These are phyloP conservation scores for Druceiella hillmani DNA, from an alignment of 2,888 invertebrate species.

Conservation along the genomic window DNA sequence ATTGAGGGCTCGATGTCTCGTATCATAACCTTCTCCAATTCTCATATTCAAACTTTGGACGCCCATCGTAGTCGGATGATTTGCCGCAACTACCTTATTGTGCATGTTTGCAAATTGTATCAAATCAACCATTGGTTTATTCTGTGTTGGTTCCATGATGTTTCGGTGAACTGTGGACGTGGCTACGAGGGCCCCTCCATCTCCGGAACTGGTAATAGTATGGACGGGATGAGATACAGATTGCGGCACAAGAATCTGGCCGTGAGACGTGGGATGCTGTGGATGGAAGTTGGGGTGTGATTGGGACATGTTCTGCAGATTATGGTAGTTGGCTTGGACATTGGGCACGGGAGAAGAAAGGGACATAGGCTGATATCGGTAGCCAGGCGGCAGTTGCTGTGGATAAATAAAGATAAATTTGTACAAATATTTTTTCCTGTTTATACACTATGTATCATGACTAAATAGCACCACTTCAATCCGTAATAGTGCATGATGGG, in stretches of 20 bases:
- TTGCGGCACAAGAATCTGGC: constrained; percentile 7
- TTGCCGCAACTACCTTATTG: constrained; percentile 29
- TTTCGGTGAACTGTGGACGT: constrained; percentile 31
- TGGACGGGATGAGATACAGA: constrained; percentile 28
- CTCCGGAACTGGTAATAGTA: constrained; percentile 27
- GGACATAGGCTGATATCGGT: constrained; percentile 44
- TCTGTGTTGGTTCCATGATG: constrained; percentile 35
- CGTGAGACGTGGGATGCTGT: constrained; percentile 13
- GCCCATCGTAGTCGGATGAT: constrained; percentile 30
- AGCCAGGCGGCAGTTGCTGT: constrained; percentile 32
- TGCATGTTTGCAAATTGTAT: constrained; percentile 37
- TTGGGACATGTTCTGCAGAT: constrained; percentile 40
- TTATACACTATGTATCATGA: too few relatives aligned
- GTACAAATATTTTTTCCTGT: too few relatives aligned
- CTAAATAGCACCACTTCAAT: too few relatives aligned
- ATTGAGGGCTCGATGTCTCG: constrained; percentile 29
- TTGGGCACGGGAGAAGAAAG: constrained; percentile 37
- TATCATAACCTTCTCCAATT: constrained; percentile 35
- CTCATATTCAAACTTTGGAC: constrained; percentile 33
- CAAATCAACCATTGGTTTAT: constrained; percentile 37
- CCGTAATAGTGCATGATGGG: too few relatives aligned
- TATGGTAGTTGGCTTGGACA: constrained; percentile 36
- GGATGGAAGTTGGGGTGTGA: constrained; percentile 35
- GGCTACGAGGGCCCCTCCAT: constrained; percentile 30
- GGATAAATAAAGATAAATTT: too few relatives aligned